Evolutionary conservation across 1,140 invertebrate genomes (phyloP).

Genomic region (Rhyzopertha dominica): DNA sequence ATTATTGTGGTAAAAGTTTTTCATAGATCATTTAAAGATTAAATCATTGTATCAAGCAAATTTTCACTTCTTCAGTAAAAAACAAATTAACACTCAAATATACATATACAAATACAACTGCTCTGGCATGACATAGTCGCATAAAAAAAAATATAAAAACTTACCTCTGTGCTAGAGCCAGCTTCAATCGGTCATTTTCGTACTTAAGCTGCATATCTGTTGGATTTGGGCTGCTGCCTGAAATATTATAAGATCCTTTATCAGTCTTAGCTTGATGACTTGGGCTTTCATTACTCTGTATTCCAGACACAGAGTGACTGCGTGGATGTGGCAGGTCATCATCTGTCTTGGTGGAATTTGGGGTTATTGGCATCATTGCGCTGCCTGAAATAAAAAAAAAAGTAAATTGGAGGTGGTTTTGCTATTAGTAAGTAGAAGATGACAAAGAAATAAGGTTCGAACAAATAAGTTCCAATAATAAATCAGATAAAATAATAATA

Average conservation of each 20-base stretch:
- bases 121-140: not conserved
- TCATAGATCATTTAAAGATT: not conserved
- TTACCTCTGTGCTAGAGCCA: slow-evolving; percentile 92
- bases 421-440: slow-evolving; percentile 1
- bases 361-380: slow-evolving; percentile 19
- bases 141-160: slow-evolving; percentile 12
- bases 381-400: slow-evolving; percentile 28
- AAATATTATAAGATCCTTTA: slow-evolving; percentile 42
- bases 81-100: no score
- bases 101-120: not conserved
- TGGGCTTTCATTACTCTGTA: slow-evolving; percentile 55
- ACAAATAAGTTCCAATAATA: no score
- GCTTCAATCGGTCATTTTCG: slow-evolving; percentile 93
- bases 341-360: slow-evolving; percentile 33
- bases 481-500: no score
- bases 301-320: slow-evolving; percentile 51
- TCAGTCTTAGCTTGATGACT: slow-evolving; percentile 52
- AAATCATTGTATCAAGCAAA: not conserved
- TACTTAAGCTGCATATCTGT: slow-evolving; percentile 90
- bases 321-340: slow-evolving; percentile 46
- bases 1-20: no score
- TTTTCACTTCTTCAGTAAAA: no score
- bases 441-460: not conserved
- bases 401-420: no score
- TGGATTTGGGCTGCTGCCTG: slow-evolving; percentile 44